Evolutionary conservation across 35 echinoderm and acorn worm genomes (phyloP), one percentile per base, ranked within the genome.

Genomic region (Apostichopus parvimensis): DNA sequence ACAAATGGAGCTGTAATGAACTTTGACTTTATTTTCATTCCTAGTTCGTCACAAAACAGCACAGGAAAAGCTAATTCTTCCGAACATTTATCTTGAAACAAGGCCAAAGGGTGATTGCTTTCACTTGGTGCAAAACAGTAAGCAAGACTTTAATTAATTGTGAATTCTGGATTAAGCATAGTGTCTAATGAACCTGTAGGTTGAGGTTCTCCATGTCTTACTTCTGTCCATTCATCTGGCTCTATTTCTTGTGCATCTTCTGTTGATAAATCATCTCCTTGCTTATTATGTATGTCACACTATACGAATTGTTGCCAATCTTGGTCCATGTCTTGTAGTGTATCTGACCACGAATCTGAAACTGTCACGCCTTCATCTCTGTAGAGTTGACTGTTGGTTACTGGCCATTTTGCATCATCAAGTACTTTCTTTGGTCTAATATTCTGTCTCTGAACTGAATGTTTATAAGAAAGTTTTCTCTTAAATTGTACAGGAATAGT

Each of bases 211-310:
- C 87, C 57, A 24, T 60, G 21, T 76, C n/a, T 72, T 21, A 87
- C 52, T 93, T 93, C 92, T 58, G 92, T 93, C 92, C 92, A 87
- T 54, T 93, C 92, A 79, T 87, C 83, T 77, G 45, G n/a, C 26
- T 76, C 20, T 6, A 77, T 24, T 84, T 59, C 18, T 20, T 23
- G 77, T 9, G 28, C 66, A 65, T 13, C 22, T 77, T 54, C 22
- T 14, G 59, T 4, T 56, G 57, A n/a, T 58, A 24, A 10, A 80
- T 14, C 28, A 79, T 23, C 57, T 78, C 24, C 26, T 54, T 54
- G 6, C 24, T 55, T 15, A 83, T 71, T 86, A 75, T 23, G 1
- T 8, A 57, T 45, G 21, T 22, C 22, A 5, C 54, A 6, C 6
- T 84, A 4, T 10, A 84, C 81, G 58, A 93, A 93, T 87, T 93